phyloP scores from a whole-genome alignment of 2,113 vertebrate genomes.

The Hippopotamus amphibius region DNA sequence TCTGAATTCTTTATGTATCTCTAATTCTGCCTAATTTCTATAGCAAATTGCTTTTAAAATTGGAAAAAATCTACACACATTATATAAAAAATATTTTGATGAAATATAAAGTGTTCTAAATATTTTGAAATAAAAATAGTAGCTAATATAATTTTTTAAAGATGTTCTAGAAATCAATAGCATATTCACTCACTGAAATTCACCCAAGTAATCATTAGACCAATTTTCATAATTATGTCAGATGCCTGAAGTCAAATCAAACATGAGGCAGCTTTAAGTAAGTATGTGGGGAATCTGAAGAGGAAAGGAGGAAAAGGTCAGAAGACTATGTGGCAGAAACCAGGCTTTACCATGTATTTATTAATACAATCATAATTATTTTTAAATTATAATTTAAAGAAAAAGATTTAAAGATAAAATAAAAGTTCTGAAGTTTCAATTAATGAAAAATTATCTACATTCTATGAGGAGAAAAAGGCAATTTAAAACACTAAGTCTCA shows the following conservation, averaged over 20 bases:
- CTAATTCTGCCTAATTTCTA: conserved; percentile 17
- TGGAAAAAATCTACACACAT: not conserved
- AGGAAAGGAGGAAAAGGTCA: not conserved
- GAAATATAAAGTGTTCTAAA: not conserved
- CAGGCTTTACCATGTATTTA: not conserved
- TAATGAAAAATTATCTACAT: not conserved
- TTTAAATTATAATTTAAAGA: not conserved
- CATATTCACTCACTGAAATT: not conserved
- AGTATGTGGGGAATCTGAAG: not conserved
- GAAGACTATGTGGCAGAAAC: not conserved
- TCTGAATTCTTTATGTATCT: conserved; percentile 33
- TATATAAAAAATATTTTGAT: conserved; percentile 28
- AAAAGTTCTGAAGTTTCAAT: not conserved
- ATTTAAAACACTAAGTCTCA: not conserved
- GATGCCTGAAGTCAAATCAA: not conserved
- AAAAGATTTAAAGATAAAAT: not conserved
- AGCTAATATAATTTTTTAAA: not conserved
- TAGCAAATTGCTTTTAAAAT: conserved; percentile 4
- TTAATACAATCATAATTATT: not conserved
- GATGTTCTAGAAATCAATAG: not conserved
- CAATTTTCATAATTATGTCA: not conserved
- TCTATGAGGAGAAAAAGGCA: not conserved
- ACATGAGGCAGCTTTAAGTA: not conserved
- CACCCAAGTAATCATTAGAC: not conserved
- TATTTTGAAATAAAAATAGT: conserved; percentile 40